Conservation (phyloP, 2,113 vertebrate genomes). For the Montifringilla adamsi region DNA sequence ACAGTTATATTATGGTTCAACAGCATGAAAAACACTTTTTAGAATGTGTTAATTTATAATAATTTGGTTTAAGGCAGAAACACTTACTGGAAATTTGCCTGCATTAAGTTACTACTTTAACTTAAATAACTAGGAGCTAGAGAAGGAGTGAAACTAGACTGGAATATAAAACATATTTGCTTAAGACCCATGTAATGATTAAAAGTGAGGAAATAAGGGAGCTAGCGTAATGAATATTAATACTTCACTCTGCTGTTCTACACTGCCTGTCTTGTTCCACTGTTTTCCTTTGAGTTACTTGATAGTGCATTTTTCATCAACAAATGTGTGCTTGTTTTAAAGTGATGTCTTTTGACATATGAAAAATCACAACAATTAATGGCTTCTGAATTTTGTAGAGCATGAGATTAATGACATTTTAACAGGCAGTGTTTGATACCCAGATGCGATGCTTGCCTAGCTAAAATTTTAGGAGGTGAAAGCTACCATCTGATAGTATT, state of each 20-base stretch:
- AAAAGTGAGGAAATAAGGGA: conserved; percentile 25
- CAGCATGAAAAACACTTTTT: not conserved
- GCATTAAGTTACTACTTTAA: conserved; percentile 10
- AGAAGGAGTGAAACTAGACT: not conserved
- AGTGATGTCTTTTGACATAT: not conserved
- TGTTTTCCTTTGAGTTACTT: not conserved
- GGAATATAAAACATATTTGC: conserved; percentile 15
- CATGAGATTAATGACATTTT: not conserved
- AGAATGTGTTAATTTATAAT: conserved; percentile 9
- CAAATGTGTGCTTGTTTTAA: not conserved
- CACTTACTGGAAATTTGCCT: conserved; percentile 16
- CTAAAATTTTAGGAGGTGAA: not conserved
- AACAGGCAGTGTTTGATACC: not conserved
- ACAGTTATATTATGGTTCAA: not conserved
- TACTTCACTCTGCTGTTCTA: not conserved
- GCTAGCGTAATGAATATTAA: not conserved
- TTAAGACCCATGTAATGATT: not conserved
- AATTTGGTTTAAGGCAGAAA: conserved; percentile 16
- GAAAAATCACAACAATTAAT: not conserved
- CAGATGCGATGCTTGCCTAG: not conserved
- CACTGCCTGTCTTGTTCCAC: not conserved
- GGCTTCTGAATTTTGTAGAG: not conserved
- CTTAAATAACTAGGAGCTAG: conserved; percentile 42
- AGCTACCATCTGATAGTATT: not conserved
- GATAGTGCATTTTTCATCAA: not conserved